Conservation (phyloP, 30 jellyfish, hydroid and myxozoan genomes). For the Sanderia malayensis region DNA sequence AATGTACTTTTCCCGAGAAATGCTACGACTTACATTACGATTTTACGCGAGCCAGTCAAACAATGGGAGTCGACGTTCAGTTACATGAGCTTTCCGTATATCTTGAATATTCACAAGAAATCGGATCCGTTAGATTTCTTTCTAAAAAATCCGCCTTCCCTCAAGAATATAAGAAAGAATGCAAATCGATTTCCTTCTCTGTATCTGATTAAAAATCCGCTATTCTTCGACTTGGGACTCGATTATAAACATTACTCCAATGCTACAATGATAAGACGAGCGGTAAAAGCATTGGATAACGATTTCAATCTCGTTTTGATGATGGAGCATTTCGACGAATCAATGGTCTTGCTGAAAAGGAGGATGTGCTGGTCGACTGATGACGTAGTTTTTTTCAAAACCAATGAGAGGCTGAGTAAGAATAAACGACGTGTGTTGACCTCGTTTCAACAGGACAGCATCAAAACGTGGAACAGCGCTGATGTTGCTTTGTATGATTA, state of each 20-base stretch:
- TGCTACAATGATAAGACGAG: constrained; percentile 71
- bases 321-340: constrained; percentile 98
- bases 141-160: constrained; percentile 77
- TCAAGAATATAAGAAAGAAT: constrained; percentile 49
- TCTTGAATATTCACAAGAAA: constrained; percentile 62
- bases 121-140: constrained; percentile 84
- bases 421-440: constrained; percentile 71
- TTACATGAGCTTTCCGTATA: constrained; percentile 90
- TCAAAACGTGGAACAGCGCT: constrained; percentile 84
- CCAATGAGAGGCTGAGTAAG: constrained; percentile 91
- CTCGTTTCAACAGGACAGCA: constrained; percentile 43
- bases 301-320: constrained; percentile 83
- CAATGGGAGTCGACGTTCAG: constrained; percentile 97
- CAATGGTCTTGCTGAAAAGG: constrained; percentile 88
- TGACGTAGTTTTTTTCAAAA: constrained; percentile 89
- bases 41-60: constrained; percentile 89
- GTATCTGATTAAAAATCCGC: constrained; percentile 77
- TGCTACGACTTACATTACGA: constrained; percentile 64
- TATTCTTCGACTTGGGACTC: constrained; percentile 89
- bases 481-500: constrained; percentile 81
- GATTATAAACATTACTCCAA: constrained; percentile 70
- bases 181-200: constrained; percentile 81
- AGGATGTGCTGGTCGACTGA: constrained; percentile 93
- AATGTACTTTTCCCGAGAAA: constrained; percentile 81
- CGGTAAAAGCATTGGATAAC: constrained; percentile 63